phyloP scores from a whole-genome alignment of 1,140 invertebrate genomes.

The Aphelenchoides besseyi region DNA sequence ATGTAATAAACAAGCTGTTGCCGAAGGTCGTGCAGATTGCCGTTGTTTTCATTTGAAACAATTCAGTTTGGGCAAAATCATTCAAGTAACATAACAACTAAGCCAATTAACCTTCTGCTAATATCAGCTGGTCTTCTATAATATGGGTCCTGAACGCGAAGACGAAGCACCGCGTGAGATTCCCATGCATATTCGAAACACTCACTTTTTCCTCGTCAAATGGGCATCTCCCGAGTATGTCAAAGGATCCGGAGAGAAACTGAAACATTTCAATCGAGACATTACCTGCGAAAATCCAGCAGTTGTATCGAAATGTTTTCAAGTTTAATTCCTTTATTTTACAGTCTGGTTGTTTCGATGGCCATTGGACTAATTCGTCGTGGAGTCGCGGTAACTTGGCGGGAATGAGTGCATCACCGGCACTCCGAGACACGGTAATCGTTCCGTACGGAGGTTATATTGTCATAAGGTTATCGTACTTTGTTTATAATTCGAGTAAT shows the following conservation, averaged over 20 bases:
- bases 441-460: conserved; percentile 18
- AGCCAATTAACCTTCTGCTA: background rate
- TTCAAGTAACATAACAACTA: conserved; percentile 8
- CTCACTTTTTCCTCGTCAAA: conserved; percentile 14
- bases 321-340: background rate
- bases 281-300: background rate
- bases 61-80: conserved; percentile 13
- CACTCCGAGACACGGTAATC: background rate
- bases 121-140: conserved; percentile 8
- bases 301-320: too few species aligned
- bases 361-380: background rate
- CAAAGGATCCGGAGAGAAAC: background rate
- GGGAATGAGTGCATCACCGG: background rate
- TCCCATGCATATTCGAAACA: conserved; percentile 2
- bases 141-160: background rate
- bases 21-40: conserved; percentile 3
- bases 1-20: conserved; percentile 3
- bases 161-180: background rate
- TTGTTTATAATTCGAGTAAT: background rate
- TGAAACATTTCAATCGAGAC: conserved; percentile 11
- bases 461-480: background rate
- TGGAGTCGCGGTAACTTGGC: conserved; percentile 8
- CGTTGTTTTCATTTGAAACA: conserved; percentile 11
- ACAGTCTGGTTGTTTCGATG: conserved; percentile 13
- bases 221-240: background rate